Conservation (phyloP, 2,888 invertebrate genomes). For the Cancer borealis region DNA sequence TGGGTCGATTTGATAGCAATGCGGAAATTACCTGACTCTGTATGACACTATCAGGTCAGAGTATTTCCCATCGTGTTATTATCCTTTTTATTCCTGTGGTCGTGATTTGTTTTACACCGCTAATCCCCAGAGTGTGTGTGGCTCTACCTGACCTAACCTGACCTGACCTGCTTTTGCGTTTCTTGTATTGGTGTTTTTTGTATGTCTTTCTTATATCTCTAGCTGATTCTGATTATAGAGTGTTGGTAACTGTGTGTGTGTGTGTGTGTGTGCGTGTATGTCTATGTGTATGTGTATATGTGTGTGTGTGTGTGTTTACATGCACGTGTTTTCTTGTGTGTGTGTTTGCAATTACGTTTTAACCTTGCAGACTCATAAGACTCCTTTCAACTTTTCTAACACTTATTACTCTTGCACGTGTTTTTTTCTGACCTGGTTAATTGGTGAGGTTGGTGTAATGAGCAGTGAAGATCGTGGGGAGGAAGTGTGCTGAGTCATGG, state of each 20-base stretch:
- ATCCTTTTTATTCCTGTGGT: not conserved
- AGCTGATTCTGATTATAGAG: not conserved
- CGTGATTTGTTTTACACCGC: not conserved
- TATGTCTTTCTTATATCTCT: not conserved
- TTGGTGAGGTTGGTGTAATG: not conserved
- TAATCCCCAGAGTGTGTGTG: not conserved
- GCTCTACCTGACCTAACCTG: not conserved
- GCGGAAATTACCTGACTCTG: not conserved
- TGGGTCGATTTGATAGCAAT: not conserved
- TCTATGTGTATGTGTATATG: conserved; percentile 13
- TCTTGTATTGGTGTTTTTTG: not conserved
- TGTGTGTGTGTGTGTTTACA: not conserved
- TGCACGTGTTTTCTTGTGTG: not conserved
- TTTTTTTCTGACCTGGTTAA: not conserved
- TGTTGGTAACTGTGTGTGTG: no score
- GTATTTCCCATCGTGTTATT: conserved; percentile 3
- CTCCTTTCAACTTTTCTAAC: no score
- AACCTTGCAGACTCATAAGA: no score
- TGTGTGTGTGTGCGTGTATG: conserved; percentile 15
- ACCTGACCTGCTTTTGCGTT: not conserved
- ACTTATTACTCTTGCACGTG: no score
- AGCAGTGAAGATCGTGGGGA: not conserved
- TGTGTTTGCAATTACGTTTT: not conserved
- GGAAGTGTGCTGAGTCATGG: not conserved
- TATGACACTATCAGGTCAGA: not conserved